Conservation (phyloP, 2,113 vertebrate species). For the Leucoraja erinaceus region DNA sequence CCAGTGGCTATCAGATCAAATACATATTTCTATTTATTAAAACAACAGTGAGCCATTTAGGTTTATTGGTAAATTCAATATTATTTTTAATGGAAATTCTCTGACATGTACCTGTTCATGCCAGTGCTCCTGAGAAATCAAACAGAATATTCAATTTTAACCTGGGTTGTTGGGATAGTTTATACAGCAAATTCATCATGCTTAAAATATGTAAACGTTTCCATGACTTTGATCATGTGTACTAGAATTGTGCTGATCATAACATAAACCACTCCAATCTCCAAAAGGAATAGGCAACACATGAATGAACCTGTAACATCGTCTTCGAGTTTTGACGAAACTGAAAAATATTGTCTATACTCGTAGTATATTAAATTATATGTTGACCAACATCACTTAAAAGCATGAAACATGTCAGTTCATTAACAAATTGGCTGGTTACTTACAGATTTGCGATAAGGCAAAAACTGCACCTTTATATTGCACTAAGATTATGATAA, state of each 20-base stretch:
- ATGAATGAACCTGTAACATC: not conserved
- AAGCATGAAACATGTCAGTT: not conserved
- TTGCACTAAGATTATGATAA: no score
- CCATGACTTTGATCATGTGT: not conserved
- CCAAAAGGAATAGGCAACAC: not conserved
- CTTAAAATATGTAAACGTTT: not conserved
- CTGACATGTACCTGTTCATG: not conserved
- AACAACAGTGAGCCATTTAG: not conserved
- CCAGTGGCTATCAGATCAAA: no score
- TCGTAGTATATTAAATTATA: not conserved
- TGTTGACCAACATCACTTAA: not conserved
- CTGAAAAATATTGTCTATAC: not conserved
- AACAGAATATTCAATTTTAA: not conserved
- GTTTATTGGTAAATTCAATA: not conserved
- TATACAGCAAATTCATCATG: not conserved
- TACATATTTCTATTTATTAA: no score
- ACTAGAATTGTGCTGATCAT: not conserved
- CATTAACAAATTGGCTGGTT: not conserved
- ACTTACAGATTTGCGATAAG: not conserved
- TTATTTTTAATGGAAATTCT: not conserved
- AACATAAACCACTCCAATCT: not conserved
- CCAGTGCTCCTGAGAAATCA: not conserved
- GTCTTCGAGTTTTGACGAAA: not conserved
- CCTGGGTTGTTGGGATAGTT: not conserved
- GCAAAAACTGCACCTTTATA: not conserved